phyloP scores from a whole-genome alignment of 2,113 vertebrate genomes.

The Grantiella picta region DNA sequence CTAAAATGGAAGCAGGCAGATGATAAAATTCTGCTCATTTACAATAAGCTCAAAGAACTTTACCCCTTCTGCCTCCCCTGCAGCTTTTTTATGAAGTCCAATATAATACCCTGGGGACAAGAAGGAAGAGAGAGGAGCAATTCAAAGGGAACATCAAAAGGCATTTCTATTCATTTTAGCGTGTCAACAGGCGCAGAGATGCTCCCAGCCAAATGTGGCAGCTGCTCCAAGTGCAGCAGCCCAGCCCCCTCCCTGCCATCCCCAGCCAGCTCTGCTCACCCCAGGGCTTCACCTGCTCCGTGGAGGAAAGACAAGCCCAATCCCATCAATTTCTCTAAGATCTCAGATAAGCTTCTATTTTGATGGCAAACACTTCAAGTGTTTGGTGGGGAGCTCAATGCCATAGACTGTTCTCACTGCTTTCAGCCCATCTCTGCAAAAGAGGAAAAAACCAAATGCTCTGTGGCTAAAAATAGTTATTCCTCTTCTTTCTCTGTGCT shows the following conservation, averaged over 20 bases:
- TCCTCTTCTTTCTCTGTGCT: not conserved
- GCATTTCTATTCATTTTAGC: not conserved
- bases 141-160: constrained; percentile 28
- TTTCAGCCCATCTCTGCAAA: not conserved
- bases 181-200: not conserved
- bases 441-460: not conserved
- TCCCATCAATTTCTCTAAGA: not conserved
- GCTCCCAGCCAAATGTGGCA: not conserved
- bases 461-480: not conserved
- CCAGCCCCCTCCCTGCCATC: not conserved
- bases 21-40: constrained; percentile 8
- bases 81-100: not conserved
- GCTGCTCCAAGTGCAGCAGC: not conserved
- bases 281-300: not conserved
- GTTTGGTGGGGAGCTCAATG: not conserved
- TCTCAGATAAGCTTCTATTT: not conserved
- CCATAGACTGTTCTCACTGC: not conserved
- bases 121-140: not conserved
- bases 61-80: not conserved
- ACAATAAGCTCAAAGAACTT: not conserved
- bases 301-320: not conserved
- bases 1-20: not conserved
- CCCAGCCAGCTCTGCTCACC: not conserved
- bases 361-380: not conserved
- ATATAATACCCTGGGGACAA: not conserved